A percentile compares a stretch with the other conserved stretches of the same genome.
These are phyloP conservation scores for Brenthis ino DNA, from an alignment of 2,888 invertebrate species.

Conservation along the genomic window DNA sequence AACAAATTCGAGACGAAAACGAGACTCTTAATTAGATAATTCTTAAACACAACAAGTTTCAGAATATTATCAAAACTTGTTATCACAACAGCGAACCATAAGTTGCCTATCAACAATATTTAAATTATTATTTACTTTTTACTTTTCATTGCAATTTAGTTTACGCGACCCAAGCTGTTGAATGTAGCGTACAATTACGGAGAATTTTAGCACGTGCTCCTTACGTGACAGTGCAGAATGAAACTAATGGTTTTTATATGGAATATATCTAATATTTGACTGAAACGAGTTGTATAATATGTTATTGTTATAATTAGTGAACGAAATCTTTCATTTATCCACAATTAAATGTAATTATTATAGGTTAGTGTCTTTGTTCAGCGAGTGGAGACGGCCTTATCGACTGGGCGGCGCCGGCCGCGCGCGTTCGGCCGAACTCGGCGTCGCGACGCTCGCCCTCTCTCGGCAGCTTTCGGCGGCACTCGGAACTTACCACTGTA, in stretches of 20 bases:
- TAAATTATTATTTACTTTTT: constrained; percentile 30
- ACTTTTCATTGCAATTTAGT: constrained; percentile 36
- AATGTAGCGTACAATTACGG: constrained; percentile 39
- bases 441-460: constrained; percentile 56
- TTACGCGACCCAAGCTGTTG: constrained; percentile 39
- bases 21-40: too few relatives aligned
- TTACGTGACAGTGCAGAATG: constrained; percentile 21
- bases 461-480: constrained; percentile 57
- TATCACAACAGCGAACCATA: neutral
- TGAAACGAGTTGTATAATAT: constrained; percentile 3
- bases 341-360: constrained; percentile 70
- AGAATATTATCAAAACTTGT: too few relatives aligned
- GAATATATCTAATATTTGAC: constrained; percentile 12
- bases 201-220: constrained; percentile 36
- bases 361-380: constrained; percentile 81
- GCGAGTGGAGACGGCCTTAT: constrained; percentile 79
- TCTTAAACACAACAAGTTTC: too few relatives aligned
- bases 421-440: constrained; percentile 63
- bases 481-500: constrained; percentile 65
- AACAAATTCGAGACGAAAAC: too few relatives aligned
- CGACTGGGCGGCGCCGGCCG: constrained; percentile 81
- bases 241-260: constrained; percentile 21
- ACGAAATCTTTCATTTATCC: constrained; percentile 36
- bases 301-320: constrained; percentile 26
- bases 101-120: neutral